Percentiles rank a stretch among this genome's conserved stretches.
Evolutionary conservation across 2,888 invertebrate species (phyloP).

Genomic region (Salpingus planirostris): DNA sequence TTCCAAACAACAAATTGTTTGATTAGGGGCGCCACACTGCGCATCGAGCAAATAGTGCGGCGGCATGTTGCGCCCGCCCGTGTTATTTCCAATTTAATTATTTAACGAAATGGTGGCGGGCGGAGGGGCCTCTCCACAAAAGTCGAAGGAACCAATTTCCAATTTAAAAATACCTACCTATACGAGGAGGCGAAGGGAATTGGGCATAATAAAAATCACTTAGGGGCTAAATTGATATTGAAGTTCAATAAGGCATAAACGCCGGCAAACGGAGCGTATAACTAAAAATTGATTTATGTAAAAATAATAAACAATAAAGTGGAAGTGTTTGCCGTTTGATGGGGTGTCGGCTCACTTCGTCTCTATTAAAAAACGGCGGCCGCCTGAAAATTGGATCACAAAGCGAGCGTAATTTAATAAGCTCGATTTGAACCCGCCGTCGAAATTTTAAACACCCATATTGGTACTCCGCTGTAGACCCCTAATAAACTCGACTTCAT

Average conservation of each 20-base stretch:
- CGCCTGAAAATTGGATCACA: constrained; percentile 7
- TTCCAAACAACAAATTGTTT: constrained; percentile 26
- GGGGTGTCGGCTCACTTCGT: constrained; percentile 2
- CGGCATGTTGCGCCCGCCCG: too few species aligned
- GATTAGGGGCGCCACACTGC: constrained; percentile 25
- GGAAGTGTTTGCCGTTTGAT: constrained; percentile 4
- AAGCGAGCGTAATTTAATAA: constrained; percentile 8
- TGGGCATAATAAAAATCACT: too few species aligned
- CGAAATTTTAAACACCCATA: constrained; percentile 13
- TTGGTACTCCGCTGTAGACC: constrained; percentile 3
- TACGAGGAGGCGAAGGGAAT: too few species aligned
- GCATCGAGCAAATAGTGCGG: too few species aligned
- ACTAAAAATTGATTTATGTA: constrained; percentile 3
- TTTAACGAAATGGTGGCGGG: too few species aligned
- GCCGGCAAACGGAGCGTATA: too few species aligned
- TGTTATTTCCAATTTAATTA: too few species aligned
- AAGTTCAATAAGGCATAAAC: too few species aligned
- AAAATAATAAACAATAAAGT: not conserved
- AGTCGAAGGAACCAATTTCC: too few species aligned
- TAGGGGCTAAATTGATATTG: too few species aligned
- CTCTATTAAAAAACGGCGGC: constrained; percentile 4
- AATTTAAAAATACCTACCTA: too few species aligned
- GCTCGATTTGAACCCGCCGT: constrained; percentile 6
- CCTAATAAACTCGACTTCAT: constrained; percentile 7
- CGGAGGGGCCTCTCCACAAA: too few species aligned